phyloP scores from a whole-genome alignment of 2,888 invertebrate species.

The Abrostola triplasia region DNA sequence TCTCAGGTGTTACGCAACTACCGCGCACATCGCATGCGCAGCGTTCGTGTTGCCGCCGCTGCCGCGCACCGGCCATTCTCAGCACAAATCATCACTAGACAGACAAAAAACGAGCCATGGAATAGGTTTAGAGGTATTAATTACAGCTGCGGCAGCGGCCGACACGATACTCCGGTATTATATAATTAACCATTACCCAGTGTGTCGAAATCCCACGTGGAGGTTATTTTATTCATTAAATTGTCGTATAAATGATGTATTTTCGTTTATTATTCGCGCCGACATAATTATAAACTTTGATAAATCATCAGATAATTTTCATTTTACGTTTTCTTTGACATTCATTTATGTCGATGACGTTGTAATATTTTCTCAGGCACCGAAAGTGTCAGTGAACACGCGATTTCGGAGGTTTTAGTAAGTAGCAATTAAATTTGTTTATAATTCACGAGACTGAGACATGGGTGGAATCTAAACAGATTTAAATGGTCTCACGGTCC shows the following conservation, averaged over 20 bases:
- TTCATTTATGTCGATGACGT: slow-evolving; percentile 16
- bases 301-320: slow-evolving; percentile 48
- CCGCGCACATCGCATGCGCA: slow-evolving; percentile 59
- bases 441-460: slow-evolving; percentile 35
- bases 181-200: slow-evolving; percentile 69
- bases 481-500: slow-evolving; percentile 68
- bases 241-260: slow-evolving; percentile 61
- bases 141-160: slow-evolving; percentile 64
- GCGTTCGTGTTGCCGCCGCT: slow-evolving; percentile 55
- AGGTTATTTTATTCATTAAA: slow-evolving; percentile 66
- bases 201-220: slow-evolving; percentile 65
- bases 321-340: slow-evolving; percentile 37
- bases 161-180: slow-evolving; percentile 69
- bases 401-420: slow-evolving; percentile 43
- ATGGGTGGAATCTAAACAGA: slow-evolving; percentile 45
- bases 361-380: slow-evolving; percentile 31
- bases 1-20: slow-evolving; percentile 63
- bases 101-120: slow-evolving; percentile 72
- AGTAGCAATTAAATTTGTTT: slow-evolving; percentile 48
- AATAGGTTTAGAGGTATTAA: slow-evolving; percentile 76
- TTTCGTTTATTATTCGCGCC: slow-evolving; percentile 55
- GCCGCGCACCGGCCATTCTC: slow-evolving; percentile 61
- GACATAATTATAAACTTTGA: slow-evolving; percentile 49
- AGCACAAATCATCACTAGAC: slow-evolving; percentile 72
- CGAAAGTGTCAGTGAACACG: slow-evolving; percentile 45